phyloP scores from a whole-genome alignment of 1,140 invertebrate genomes.

The Bombus huntii region DNA sequence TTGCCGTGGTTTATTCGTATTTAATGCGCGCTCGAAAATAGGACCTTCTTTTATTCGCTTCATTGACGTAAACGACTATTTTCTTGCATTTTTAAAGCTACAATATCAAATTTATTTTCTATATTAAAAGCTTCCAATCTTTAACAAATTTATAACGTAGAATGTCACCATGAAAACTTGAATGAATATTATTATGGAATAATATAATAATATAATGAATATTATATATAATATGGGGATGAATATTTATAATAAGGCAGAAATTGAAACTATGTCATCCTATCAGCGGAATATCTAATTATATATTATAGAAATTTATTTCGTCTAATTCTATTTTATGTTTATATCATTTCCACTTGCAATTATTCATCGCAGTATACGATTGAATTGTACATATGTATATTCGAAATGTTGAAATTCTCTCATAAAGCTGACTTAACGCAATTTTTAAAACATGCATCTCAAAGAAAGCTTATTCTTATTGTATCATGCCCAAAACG shows the following conservation, averaged over 20 bases:
- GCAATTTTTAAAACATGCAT: not conserved
- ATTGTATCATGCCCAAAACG: not conserved
- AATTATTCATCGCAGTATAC: too few species aligned
- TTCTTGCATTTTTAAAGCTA: not conserved
- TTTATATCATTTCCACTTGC: too few species aligned
- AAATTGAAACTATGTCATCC: not conserved
- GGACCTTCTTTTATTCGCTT: not conserved
- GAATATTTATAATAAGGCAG: not conserved
- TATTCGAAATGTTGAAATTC: too few species aligned
- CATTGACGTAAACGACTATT: not conserved
- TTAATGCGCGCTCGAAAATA: constrained; percentile 36
- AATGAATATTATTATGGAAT: too few species aligned
- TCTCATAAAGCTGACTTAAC: too few species aligned
- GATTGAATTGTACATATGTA: too few species aligned
- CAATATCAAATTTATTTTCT: not conserved
- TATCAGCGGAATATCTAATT: too few species aligned
- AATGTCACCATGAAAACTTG: not conserved
- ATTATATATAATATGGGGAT: too few species aligned
- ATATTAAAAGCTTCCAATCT: not conserved
- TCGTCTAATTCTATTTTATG: too few species aligned
- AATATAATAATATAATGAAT: too few species aligned
- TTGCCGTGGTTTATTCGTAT: constrained; percentile 55
- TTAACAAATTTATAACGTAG: not conserved
- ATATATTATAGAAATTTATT: too few species aligned
- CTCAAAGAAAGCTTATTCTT: not conserved